Evolutionary conservation across 2,888 invertebrate species (phyloP), one percentile per base, ranked within the genome.

Genomic region (Callyntrura sp.): DNA sequence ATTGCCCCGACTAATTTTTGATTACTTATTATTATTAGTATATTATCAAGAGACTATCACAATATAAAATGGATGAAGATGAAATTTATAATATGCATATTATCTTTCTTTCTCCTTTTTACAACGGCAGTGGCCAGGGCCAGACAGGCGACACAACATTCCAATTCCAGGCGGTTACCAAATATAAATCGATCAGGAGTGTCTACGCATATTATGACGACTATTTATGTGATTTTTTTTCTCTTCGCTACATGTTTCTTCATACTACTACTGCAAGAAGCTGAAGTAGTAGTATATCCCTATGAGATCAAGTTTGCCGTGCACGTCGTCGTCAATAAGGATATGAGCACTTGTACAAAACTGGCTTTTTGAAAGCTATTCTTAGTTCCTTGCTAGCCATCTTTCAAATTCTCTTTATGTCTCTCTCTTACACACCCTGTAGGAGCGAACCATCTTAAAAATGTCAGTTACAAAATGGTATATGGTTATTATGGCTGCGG

Each of bases 101-200:
- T n/a, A n/a, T n/a, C n/a, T n/a, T n/a, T n/a, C n/a, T n/a, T n/a
- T 76, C 12, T 48, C 45, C 51, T 20, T 28, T 76, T 17, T 57
- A 25, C 20, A 45, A 3, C 76, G 48, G 76, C 20, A 23, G 28
- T n/a, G n/a, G n/a, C n/a, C n/a, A n/a, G n/a, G n/a, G n/a, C 11
- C 23, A 12, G 57, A 25, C 57, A 81, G 81, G 73, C 85, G 68
- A 83, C 57, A 86, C 78, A 62, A 83, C 87, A 88, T 88, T 88
- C 88, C 88, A 88, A 88, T 88, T 88, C 88, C 88, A 88, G 88
- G 88, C 88, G 88, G 82, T 73, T 88, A 88, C 88, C 88, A 88
- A 88, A 88, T 68, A 88, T 88, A 88, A 88, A 88, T 88, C 88
- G 88, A 88, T 88, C 88, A 88, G n/a, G 45, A 82, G 62, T 88